A percentile compares a stretch with the other conserved stretches of the same genome.
Conservation (phyloP, 2,888 invertebrate species). For the Escarpia spicata region DNA sequence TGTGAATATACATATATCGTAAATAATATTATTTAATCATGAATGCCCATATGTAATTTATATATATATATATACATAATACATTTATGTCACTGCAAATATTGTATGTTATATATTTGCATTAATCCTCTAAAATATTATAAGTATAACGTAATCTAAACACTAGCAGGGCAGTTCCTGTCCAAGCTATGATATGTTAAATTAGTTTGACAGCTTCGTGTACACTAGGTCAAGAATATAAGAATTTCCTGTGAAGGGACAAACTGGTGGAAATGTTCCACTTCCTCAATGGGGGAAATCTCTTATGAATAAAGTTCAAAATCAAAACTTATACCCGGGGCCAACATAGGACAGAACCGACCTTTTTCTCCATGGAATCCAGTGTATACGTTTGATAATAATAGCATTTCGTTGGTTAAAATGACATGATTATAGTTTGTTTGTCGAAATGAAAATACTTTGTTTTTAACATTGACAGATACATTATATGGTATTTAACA, state of each 20-base stretch:
- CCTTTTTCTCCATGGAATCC: too few species aligned
- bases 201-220: conserved; percentile 9
- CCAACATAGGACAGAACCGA: too few species aligned
- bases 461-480: too few species aligned
- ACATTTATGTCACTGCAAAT: background rate
- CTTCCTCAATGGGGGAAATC: background rate
- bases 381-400: too few species aligned
- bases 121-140: background rate
- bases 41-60: too few species aligned
- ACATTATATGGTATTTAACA: too few species aligned
- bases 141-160: background rate
- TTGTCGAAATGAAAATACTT: too few species aligned
- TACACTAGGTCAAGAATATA: background rate
- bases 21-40: too few species aligned
- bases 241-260: background rate
- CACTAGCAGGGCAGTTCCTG: background rate
- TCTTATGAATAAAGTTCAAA: background rate
- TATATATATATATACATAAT: too few species aligned
- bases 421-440: too few species aligned
- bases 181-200: background rate
- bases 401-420: too few species aligned
- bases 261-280: background rate
- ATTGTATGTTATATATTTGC: background rate
- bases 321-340: background rate
- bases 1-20: too few species aligned